Base-by-base conservation (phyloP, 2,888 invertebrate genomes). In the Myopa testacea region DNA sequence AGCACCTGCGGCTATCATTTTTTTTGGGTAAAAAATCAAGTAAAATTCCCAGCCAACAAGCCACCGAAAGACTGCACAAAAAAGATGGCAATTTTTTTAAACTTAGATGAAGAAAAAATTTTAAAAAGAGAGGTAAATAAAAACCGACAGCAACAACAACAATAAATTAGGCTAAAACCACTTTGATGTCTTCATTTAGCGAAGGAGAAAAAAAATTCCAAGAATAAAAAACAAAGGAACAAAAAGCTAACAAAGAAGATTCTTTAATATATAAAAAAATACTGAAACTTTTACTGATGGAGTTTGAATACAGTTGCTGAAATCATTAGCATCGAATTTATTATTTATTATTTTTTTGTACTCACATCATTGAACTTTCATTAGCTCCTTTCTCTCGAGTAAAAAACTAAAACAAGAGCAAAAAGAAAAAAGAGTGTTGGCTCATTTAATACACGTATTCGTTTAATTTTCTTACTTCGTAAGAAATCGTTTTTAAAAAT, bases 1-100 rank as follows among this genome's bases (percentile, higher is more conserved):
- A n/a, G 74, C 74, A 65, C 65, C 37, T 74, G 75, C 75, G 68
- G 75, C 75, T 75, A 60, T 45, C 26, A 52, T 52, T 74, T 65
- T 65, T 65, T 65, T 63, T 26, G 6, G 37, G 40, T 40, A 40
- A 40, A 40, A 40, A 45, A 10, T 10, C 45, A 8, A 8, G 6
- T 6, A 45, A 55, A 16, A n/a, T 10, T 10, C 5, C 5, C 16
- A 55, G 10, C 4, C 4, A 55, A 16, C 5, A 6, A n/a, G 55
- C 55, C 14, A 65, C 37, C 14, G 65, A 65, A 65, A 45, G 45
- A 10, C 6, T 45, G 45, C 45, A 6, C 6, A 45, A 14, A 65
- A 38, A 65, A 34, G 26, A 6, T 65, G 65, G 34, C 38, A 1
- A 26, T 34, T 65, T 38, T 65, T 65, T 34, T 65, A 12, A 65